Evolutionary conservation across 2,113 vertebrate species (phyloP).

Genomic region (Fulmarus glacialis): DNA sequence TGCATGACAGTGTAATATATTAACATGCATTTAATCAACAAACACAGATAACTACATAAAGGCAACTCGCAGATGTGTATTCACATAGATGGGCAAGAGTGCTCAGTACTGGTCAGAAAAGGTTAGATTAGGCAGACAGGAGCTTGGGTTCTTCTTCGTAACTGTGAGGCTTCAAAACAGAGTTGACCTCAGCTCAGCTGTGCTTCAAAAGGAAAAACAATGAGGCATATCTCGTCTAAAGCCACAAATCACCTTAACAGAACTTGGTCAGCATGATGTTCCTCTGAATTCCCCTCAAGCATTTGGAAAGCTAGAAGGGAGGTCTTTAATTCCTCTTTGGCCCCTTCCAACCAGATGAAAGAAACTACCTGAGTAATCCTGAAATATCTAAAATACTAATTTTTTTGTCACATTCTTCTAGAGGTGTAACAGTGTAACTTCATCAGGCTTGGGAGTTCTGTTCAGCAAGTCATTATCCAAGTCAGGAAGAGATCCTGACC

Average conservation of each 20-base stretch:
- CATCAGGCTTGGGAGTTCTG: background rate
- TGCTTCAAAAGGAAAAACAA: background rate
- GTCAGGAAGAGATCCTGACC: background rate
- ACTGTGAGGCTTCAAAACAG: background rate
- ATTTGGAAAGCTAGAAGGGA: background rate
- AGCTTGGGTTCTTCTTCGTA: background rate
- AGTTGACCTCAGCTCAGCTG: background rate
- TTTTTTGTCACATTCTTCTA: background rate
- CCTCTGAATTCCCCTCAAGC: background rate
- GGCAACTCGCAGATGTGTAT: background rate
- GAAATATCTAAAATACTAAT: background rate
- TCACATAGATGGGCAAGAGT: background rate
- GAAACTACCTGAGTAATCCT: background rate
- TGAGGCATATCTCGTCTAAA: background rate
- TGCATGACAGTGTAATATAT: background rate
- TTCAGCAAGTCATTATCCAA: background rate
- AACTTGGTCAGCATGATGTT: background rate
- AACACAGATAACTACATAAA: background rate
- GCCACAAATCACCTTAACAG: background rate
- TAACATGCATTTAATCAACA: background rate
- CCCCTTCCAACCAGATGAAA: background rate
- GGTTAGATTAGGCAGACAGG: background rate
- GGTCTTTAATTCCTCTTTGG: background rate
- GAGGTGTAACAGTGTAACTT: background rate
- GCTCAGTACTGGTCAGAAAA: background rate